phyloP scores from a whole-genome alignment of 2,888 invertebrate genomes.

The Stenichneumon culpator region DNA sequence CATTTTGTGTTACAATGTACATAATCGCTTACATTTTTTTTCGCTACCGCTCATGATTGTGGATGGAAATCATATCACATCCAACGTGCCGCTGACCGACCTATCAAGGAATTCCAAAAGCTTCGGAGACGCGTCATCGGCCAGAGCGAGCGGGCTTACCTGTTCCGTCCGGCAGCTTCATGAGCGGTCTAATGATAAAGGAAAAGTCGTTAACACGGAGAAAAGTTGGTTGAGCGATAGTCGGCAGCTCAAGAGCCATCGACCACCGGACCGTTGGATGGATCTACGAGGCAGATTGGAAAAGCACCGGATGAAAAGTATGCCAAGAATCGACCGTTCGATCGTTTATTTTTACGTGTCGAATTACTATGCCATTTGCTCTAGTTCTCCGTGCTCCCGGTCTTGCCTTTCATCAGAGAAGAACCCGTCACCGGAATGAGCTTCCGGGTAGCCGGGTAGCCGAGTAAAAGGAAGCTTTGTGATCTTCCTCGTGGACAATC shows the following conservation, averaged over 20 bases:
- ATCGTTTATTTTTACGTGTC: not conserved
- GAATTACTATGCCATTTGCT: conserved; percentile 18
- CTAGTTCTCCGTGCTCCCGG: not conserved
- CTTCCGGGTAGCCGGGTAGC: conserved; percentile 56
- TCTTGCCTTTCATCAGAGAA: conserved; percentile 56
- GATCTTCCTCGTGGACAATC: conserved; percentile 52
- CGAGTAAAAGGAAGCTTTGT: conserved; percentile 61
- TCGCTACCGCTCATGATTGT: too few species aligned
- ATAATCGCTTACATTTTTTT: too few species aligned
- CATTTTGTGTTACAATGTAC: too few species aligned
- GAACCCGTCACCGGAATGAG: conserved; percentile 46
- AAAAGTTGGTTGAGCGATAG: not conserved
- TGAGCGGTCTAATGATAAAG: not conserved
- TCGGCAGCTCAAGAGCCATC: not conserved
- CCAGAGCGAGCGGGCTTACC: not conserved
- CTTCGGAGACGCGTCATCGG: not conserved
- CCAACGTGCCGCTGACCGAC: conserved; percentile 3
- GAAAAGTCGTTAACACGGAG: conserved; percentile 50
- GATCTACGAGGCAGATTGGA: not conserved
- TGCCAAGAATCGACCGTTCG: not conserved
- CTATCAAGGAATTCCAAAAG: not conserved
- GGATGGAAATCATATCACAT: too few species aligned
- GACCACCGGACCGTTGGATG: not conserved
- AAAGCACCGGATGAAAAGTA: not conserved
- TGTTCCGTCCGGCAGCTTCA: not conserved